Percentiles rank a stretch among this genome's conserved stretches.
Conservation (phyloP, 2,888 invertebrate species). For the Lasioglossum figueresi region DNA sequence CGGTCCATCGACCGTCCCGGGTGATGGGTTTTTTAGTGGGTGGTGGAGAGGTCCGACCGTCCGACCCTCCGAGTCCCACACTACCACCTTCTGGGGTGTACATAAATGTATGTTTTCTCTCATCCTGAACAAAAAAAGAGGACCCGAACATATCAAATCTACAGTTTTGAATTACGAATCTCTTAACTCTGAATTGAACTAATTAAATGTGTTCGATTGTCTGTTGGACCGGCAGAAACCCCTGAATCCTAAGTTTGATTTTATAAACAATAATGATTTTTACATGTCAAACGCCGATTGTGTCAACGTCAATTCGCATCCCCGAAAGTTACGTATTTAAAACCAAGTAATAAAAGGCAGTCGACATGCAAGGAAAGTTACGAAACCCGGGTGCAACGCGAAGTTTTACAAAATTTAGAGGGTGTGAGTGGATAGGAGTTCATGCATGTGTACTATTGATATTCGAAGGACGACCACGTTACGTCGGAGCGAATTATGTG, state of each 20-base stretch:
- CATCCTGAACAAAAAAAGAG: too few relatives aligned
- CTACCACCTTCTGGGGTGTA: too few relatives aligned
- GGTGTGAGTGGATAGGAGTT: constrained; percentile 18
- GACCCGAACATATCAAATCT: too few relatives aligned
- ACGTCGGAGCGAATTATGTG: constrained; percentile 64
- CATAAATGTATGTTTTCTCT: too few relatives aligned
- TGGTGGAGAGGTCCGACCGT: too few relatives aligned
- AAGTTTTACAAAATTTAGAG: neutral
- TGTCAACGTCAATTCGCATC: neutral
- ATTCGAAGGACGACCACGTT: constrained; percentile 65
- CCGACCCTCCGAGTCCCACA: too few relatives aligned
- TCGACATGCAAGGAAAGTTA: neutral
- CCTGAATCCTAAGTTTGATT: neutral
- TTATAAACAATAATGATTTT: neutral
- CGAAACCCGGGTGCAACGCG: neutral
- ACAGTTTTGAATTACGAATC: neutral
- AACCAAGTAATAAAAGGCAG: neutral
- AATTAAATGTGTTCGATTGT: neutral
- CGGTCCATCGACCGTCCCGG: too few relatives aligned
- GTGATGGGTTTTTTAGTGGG: too few relatives aligned
- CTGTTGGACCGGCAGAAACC: neutral
- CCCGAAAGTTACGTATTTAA: neutral
- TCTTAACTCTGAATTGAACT: too few relatives aligned
- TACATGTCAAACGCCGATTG: neutral
- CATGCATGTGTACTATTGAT: constrained; percentile 57